Evolutionary conservation across 2,113 vertebrate species (phyloP).

Genomic region (Lagopus muta): DNA sequence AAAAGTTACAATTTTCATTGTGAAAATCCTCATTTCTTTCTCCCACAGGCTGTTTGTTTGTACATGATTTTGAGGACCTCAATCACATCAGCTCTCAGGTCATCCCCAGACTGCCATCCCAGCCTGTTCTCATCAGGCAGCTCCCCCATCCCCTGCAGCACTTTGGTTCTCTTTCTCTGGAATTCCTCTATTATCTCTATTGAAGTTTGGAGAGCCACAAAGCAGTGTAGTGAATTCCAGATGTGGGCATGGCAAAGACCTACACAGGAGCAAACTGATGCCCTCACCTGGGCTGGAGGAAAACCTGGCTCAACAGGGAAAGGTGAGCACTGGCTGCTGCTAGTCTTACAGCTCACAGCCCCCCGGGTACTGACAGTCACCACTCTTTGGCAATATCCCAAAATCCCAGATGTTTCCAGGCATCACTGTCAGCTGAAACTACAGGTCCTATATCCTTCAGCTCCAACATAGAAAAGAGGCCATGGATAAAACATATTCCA

Average conservation of each 20-base stretch:
- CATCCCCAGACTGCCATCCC: not conserved
- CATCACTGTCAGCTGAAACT: not conserved
- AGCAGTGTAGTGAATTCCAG: not conserved
- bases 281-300: not conserved
- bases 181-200: not conserved
- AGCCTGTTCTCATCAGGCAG: not conserved
- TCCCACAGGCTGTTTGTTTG: not conserved
- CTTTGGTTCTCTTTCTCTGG: not conserved
- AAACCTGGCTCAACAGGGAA: not conserved
- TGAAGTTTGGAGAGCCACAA: not conserved
- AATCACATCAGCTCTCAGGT: not conserved
- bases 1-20: not conserved
- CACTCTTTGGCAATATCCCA: not conserved
- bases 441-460: not conserved
- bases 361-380: not conserved
- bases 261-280: not conserved
- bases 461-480: not conserved
- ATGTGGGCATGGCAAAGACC: not conserved
- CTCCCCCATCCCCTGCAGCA: not conserved
- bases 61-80: not conserved
- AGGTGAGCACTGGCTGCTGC: not conserved
- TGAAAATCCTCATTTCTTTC: conserved; percentile 1
- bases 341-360: not conserved
- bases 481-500: not conserved
- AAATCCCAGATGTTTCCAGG: not conserved